These are phyloP conservation scores for Ambastaia sidthimunki DNA, from an alignment of 2,797 vertebrate genomes.

Conservation along the genomic window DNA sequence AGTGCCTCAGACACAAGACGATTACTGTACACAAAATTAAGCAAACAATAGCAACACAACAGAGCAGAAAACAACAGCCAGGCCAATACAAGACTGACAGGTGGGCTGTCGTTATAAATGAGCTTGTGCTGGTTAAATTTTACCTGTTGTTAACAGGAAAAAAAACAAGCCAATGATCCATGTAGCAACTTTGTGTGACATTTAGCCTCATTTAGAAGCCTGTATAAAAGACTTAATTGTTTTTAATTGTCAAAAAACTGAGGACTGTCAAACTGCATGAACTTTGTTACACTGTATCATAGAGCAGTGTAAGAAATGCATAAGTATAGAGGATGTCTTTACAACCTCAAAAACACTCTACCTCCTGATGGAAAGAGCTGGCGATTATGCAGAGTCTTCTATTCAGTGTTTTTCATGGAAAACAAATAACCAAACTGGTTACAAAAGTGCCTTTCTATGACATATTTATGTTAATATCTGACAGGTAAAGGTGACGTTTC, in stretches of 20 bases:
- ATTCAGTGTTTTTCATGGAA: constrained; percentile 59
- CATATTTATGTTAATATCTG: constrained; percentile 55
- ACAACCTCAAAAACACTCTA: constrained; percentile 45
- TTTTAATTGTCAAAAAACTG: constrained; percentile 8
- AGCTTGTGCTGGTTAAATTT: constrained; percentile 24
- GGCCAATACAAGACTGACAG: not conserved
- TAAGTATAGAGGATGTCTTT: constrained; percentile 10
- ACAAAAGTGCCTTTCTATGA: constrained; percentile 61
- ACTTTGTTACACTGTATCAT: constrained; percentile 39
- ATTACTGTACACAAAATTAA: constrained; percentile 54
- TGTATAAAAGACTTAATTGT: constrained; percentile 34
- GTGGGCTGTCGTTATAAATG: not conserved
- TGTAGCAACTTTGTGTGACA: constrained; percentile 36
- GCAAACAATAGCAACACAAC: constrained; percentile 9
- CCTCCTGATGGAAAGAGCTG: constrained; percentile 57
- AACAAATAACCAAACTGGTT: constrained; percentile 38
- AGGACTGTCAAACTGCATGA: constrained; percentile 38
- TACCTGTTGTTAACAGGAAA: constrained; percentile 16
- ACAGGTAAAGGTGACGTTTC: constrained; percentile 34
- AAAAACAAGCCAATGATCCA: constrained; percentile 46
- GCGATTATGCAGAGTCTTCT: constrained; percentile 57
- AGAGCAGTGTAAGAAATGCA: constrained; percentile 19
- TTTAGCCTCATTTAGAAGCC: constrained; percentile 15
- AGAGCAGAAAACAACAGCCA: not conserved
- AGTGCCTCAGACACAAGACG: constrained; percentile 64